These are phyloP conservation scores for Artibeus lituratus DNA, from an alignment of 2,797 vertebrate genomes.

Conservation along the genomic window DNA sequence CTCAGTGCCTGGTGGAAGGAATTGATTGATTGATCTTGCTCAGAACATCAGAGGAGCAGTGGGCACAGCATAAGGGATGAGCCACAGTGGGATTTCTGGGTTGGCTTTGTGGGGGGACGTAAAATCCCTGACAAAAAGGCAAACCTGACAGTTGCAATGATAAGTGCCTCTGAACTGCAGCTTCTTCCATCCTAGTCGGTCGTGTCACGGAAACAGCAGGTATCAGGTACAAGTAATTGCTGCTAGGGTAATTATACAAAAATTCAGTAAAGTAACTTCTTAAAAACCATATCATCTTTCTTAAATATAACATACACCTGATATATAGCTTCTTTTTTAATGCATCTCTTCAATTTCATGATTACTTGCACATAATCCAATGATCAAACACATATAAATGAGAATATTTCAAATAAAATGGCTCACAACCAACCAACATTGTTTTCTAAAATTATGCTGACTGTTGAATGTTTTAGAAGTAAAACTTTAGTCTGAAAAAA, in stretches of 20 bases:
- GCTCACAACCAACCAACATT: not conserved
- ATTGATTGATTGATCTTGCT: slow-evolving; percentile 71
- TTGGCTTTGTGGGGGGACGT: slow-evolving; percentile 59
- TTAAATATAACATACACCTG: not conserved
- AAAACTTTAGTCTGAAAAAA: not conserved
- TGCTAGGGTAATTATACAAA: slow-evolving; percentile 38
- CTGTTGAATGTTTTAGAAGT: not conserved
- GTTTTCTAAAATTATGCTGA: not conserved
- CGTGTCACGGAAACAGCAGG: slow-evolving; percentile 55
- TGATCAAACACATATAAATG: not conserved
- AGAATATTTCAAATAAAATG: not conserved
- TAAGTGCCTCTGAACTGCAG: slow-evolving; percentile 42
- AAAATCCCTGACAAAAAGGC: slow-evolving; percentile 57
- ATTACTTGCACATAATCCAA: not conserved
- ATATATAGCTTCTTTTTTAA: not conserved
- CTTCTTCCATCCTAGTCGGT: slow-evolving; percentile 55
- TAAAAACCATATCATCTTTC: slow-evolving; percentile 32
- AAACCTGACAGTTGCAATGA: slow-evolving; percentile 54
- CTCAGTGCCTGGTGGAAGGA: slow-evolving; percentile 60
- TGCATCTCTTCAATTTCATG: not conserved
- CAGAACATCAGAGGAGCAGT: slow-evolving; percentile 53
- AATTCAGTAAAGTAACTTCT: slow-evolving; percentile 44
- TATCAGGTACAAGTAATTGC: slow-evolving; percentile 63
- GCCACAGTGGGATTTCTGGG: slow-evolving; percentile 44
- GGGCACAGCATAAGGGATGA: slow-evolving; percentile 45